These are phyloP conservation scores for Sebastes minor DNA, from an alignment of 2,797 vertebrate species.

Conservation along the genomic window DNA sequence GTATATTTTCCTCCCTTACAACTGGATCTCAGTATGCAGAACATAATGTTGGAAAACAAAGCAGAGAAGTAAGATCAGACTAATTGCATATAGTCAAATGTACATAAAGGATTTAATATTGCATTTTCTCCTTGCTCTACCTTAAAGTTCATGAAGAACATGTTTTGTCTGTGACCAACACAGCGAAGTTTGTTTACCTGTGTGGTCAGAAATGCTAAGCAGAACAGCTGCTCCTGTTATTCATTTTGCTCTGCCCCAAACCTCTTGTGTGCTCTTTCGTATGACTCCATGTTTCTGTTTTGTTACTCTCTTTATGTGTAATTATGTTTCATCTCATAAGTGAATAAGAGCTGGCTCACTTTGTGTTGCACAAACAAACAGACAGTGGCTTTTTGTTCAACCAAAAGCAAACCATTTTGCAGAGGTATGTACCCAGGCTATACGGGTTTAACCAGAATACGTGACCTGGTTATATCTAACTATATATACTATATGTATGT, in stretches of 20 bases:
- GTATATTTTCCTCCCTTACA: neutral
- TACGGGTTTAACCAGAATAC: neutral
- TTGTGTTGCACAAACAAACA: slow-evolving; percentile 2
- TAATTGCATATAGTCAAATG: neutral
- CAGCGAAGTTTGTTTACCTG: slow-evolving; percentile 12
- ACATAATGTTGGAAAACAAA: neutral
- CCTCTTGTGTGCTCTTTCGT: neutral
- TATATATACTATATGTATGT: neutral
- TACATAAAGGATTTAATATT: neutral
- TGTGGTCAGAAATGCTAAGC: slow-evolving; percentile 24
- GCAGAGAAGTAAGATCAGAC: neutral
- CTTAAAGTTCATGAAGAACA: neutral
- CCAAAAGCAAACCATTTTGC: neutral
- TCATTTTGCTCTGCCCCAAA: slow-evolving; percentile 17
- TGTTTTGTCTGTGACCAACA: neutral
- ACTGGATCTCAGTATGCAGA: neutral
- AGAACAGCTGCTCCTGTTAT: slow-evolving; percentile 28
- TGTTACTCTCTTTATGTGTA: neutral
- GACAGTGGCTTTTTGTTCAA: slow-evolving; percentile 19
- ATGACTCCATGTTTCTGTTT: slow-evolving; percentile 6
- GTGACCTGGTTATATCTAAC: neutral
- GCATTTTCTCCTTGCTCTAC: neutral
- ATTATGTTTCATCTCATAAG: slow-evolving; percentile 4
- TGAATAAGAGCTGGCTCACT: neutral
- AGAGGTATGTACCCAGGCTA: neutral